Conservation (phyloP, 2,888 invertebrate genomes). For the Caenorhabditis imperialis region DNA sequence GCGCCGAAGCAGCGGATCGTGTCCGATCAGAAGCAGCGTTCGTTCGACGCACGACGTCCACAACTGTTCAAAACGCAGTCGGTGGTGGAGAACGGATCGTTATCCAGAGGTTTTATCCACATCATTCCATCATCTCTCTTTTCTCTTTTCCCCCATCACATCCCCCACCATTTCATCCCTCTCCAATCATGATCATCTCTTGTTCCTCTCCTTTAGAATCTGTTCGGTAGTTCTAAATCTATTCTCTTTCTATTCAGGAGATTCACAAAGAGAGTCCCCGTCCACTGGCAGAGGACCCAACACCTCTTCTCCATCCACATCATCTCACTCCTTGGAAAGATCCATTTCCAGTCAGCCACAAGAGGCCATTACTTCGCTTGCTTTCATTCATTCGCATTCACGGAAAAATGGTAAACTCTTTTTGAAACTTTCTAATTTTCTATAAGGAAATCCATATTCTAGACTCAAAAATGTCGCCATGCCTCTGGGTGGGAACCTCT, state of each 20-base stretch:
- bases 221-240: neutral
- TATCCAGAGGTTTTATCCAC: slow-evolving; percentile 51
- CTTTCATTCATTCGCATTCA: slow-evolving; percentile 71
- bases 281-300: slow-evolving; percentile 17
- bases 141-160: neutral
- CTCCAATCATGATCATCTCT: neutral
- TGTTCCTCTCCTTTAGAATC: neutral
- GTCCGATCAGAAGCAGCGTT: slow-evolving; percentile 65
- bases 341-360: slow-evolving; percentile 28
- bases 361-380: slow-evolving; percentile 72
- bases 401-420: slow-evolving; percentile 71
- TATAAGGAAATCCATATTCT: slow-evolving; percentile 16
- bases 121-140: neutral
- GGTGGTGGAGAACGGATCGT: slow-evolving; percentile 65
- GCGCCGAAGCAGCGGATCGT: slow-evolving; percentile 51
- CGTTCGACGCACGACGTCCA: slow-evolving; percentile 65
- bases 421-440: neutral
- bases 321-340: slow-evolving; percentile 57
- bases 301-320: slow-evolving; percentile 54
- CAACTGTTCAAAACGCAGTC: slow-evolving; percentile 75
- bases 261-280: slow-evolving; percentile 58
- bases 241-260: slow-evolving; percentile 46
- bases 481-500: slow-evolving; percentile 97
- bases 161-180: neutral
- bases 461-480: slow-evolving; percentile 84